Percentiles rank a stretch among this genome's conserved stretches.
These are phyloP conservation scores for Epizoanthus scotinus DNA, from an alignment of 92 coral and sea anemone species.

Conservation along the genomic window DNA sequence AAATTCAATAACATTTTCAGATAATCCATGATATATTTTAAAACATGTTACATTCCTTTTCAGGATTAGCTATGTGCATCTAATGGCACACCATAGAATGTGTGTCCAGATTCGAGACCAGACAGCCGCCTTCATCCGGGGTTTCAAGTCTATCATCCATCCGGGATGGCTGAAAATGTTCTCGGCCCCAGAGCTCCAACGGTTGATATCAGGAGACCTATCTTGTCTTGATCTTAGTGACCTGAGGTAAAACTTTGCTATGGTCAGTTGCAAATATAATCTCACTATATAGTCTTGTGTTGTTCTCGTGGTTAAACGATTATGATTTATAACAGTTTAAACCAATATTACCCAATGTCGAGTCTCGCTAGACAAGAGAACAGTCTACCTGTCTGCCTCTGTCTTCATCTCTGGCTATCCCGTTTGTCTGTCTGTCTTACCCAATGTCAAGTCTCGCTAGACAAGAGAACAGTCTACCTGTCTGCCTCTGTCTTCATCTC, in stretches of 20 bases:
- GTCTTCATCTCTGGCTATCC: too few species aligned
- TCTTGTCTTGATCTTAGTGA: constrained; percentile 87
- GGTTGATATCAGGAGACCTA: constrained; percentile 94
- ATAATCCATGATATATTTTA: too few species aligned
- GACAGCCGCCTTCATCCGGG: constrained; percentile 95
- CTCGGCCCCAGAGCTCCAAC: constrained; percentile 98
- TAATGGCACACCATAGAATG: constrained; percentile 99
- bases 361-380: too few species aligned
- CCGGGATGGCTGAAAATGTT: constrained; percentile 94
- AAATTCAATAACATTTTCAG: too few species aligned
- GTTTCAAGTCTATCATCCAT: constrained; percentile 87
- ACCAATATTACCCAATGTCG: too few species aligned
- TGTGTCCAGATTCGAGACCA: constrained; percentile 93
- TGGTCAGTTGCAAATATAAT: neutral
- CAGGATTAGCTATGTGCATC: constrained; percentile 95
- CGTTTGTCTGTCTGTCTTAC: too few species aligned
- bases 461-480: too few species aligned
- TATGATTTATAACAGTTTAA: too few species aligned
- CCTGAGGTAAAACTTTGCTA: constrained; percentile 62
- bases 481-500: too few species aligned
- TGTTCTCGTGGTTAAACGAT: too few species aligned
- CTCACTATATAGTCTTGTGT: neutral
- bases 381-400: too few species aligned
- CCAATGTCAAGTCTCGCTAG: too few species aligned
- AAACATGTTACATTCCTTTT: neutral